These are phyloP conservation scores for Chalcosyrphus nemorum DNA, from an alignment of 2,888 invertebrate species.

Conservation along the genomic window DNA sequence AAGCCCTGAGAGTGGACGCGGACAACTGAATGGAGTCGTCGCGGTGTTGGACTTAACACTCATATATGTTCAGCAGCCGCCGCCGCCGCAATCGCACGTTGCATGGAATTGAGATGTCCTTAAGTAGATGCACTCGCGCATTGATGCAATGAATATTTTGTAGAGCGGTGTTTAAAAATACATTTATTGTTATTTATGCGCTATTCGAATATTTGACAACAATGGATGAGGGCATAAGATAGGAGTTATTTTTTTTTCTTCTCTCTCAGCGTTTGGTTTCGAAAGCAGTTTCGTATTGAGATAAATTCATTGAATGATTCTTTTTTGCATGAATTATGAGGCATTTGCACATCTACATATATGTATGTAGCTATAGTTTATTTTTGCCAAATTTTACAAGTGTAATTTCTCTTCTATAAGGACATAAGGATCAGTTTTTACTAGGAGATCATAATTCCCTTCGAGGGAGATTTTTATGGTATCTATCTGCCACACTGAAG, in stretches of 20 bases:
- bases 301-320: conserved; percentile 26
- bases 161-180: conserved; percentile 61
- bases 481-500: no score
- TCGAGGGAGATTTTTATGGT: no score
- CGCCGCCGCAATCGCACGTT: conserved; percentile 43
- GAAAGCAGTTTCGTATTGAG: conserved; percentile 16
- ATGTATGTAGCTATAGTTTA: not conserved
- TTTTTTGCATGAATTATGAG: conserved; percentile 11
- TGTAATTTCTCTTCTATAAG: no score
- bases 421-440: no score
- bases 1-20: conserved; percentile 21
- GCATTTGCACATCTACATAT: not conserved
- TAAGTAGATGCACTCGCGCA: conserved; percentile 53
- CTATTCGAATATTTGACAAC: conserved; percentile 68
- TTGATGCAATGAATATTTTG: conserved; percentile 67
- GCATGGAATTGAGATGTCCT: conserved; percentile 63
- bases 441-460: no score
- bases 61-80: conserved; percentile 39
- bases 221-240: conserved; percentile 37
- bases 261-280: not conserved
- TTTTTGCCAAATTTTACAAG: no score
- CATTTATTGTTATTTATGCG: conserved; percentile 73
- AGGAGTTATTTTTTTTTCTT: not conserved
- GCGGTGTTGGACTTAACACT: conserved; percentile 71
- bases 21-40: conserved; percentile 67